Conservation (phyloP, 1,140 invertebrate species). For the Eumaeus atala region DNA sequence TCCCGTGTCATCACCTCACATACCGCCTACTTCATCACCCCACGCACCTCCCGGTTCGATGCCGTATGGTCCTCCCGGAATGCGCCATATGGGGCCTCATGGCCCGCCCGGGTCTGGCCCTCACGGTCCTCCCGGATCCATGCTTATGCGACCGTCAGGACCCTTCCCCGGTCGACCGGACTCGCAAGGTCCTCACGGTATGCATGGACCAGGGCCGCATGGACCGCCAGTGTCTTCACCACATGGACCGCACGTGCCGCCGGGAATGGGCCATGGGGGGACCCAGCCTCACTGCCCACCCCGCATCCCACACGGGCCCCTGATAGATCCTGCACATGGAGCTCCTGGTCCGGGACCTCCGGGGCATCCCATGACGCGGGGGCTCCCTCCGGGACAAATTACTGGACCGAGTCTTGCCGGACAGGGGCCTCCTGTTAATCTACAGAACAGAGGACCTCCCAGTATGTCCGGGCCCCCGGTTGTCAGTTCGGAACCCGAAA, state of each 20-base stretch:
- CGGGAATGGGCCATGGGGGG: neutral
- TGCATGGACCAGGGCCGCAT: slow-evolving; percentile 9
- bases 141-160: slow-evolving; percentile 16
- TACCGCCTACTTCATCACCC: slow-evolving; percentile 27
- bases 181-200: slow-evolving; percentile 11
- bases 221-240: slow-evolving; percentile 17
- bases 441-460: slow-evolving; percentile 4
- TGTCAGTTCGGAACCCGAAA: slow-evolving; percentile 11
- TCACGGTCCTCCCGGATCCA: neutral
- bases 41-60: slow-evolving; percentile 19
- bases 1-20: slow-evolving; percentile 19
- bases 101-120: slow-evolving; percentile 8
- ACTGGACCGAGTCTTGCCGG: slow-evolving; percentile 16
- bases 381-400: slow-evolving; percentile 10
- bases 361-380: slow-evolving; percentile 12
- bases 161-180: slow-evolving; percentile 19
- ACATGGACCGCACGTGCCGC: slow-evolving; percentile 9
- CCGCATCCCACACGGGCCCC: slow-evolving; percentile 8
- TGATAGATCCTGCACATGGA: slow-evolving; percentile 16
- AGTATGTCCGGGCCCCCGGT: slow-evolving; percentile 7
- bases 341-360: slow-evolving; percentile 23
- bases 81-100: slow-evolving; percentile 8
- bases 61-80: neutral
- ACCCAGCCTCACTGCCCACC: slow-evolving; percentile 12
- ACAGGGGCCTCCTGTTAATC: slow-evolving; percentile 13